These are phyloP conservation scores for Gallinago nigripennis DNA, from an alignment of 2,797 vertebrate genomes.

Conservation along the genomic window DNA sequence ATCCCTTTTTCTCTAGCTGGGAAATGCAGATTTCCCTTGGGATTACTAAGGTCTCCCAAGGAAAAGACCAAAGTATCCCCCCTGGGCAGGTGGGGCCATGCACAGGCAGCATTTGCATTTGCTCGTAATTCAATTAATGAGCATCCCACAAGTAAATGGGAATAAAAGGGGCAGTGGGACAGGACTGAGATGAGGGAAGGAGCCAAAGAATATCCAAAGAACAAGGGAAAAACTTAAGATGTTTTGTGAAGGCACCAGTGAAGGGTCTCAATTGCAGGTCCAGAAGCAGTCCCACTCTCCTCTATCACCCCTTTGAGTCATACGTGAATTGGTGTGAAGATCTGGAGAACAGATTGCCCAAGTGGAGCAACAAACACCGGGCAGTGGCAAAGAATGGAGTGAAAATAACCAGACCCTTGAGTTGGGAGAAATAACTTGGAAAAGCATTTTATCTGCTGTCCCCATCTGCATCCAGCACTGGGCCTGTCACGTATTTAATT, in stretches of 20 bases:
- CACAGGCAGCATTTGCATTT: neutral
- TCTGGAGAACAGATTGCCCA: neutral
- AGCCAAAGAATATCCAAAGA: neutral
- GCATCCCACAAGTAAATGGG: fast-evolving
- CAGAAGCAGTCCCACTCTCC: neutral
- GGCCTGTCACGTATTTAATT: neutral
- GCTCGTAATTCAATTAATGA: neutral
- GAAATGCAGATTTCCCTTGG: neutral
- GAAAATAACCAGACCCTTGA: neutral
- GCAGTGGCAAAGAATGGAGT: neutral
- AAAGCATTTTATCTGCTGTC: neutral
- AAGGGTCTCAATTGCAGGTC: fast-evolving
- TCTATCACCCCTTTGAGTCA: neutral
- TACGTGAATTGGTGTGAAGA: neutral
- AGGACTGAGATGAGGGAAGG: neutral
- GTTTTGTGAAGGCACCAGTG: fast-evolving
- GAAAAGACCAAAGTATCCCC: fast-evolving
- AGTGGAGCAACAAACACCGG: neutral
- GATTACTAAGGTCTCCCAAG: neutral
- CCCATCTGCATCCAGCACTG: neutral
- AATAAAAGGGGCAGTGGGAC: neutral
- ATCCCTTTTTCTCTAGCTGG: neutral
- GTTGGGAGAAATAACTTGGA: neutral
- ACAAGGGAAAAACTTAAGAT: neutral
- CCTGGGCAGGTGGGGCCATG: neutral